Evolutionary conservation across 2,888 invertebrate species (phyloP), one percentile per base, ranked within the genome.

Genomic region (Isoperla grammatica): DNA sequence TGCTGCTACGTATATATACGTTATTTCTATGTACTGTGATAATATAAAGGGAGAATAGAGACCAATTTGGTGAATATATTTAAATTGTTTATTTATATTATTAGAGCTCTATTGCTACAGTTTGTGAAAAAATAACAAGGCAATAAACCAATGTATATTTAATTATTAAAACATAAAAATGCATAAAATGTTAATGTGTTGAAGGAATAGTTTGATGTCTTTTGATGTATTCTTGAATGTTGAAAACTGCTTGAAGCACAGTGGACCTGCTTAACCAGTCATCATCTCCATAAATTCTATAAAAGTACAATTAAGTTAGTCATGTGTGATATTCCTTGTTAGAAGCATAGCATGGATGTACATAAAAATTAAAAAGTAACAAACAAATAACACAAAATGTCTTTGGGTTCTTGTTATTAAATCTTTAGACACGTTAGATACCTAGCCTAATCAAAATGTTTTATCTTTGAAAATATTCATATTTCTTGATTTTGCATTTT

Each of bases 251-350:
- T 29, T 53, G 37, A 13, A 22, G 22, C 46, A 46, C 22, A n/a
- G n/a, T 46, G 46, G n/a, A 20, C 20, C 46, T 22, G 46, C 46
- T 56, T 57, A 64, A 20, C 92, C 92, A 66, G 92, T 92, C 92
- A 93, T 93, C 92, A 93, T 92, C 77, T 92, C 92, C 92, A 92
- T 92, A 80, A 92, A 92, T 83, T 92, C 91, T 92, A 84, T 67
- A 86, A 87, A 73, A 68, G 77, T 76, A 71, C 69, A 63, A 46
- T 46, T 46, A 46, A 22, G 20, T 20, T 46, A 12, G 5, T 46
- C 22, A 46, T 46, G 29, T 29, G 4, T 29, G 4, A 29, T 29
- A 8, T 29, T 29, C 4, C 29, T 8, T 29, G 29, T 6, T 6
- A 29, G 29, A 29, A 29, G 8, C 29, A 29, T 29, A 29, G 5